Conservation (phyloP, 2,797 vertebrate species). For the Bufotes viridis region DNA sequence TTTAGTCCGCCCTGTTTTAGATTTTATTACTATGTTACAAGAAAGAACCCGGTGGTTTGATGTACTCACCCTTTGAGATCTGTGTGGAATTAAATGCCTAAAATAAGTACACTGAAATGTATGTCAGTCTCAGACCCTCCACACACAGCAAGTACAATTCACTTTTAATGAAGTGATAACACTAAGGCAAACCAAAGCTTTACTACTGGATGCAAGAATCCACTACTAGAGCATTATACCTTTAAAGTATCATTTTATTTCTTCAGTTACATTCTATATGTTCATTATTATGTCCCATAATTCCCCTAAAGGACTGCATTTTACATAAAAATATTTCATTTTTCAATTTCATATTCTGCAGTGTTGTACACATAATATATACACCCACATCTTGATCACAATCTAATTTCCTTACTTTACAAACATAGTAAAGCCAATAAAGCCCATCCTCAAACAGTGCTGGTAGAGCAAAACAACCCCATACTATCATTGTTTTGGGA, state of each 20-base stretch:
- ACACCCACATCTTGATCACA: not conserved
- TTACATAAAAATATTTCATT: not conserved
- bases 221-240: not conserved
- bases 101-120: slow-evolving; percentile 40
- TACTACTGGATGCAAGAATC: not conserved
- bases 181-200: not conserved
- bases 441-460: not conserved
- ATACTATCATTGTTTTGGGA: not conserved
- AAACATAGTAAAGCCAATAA: not conserved
- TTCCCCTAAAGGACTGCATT: not conserved
- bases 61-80: slow-evolving; percentile 67
- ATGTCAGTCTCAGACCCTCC: slow-evolving; percentile 25
- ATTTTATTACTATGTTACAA: slow-evolving; percentile 79
- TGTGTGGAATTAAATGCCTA: slow-evolving; percentile 19
- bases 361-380: not conserved
- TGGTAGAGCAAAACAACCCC: not conserved
- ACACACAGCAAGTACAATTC: slow-evolving; percentile 63
- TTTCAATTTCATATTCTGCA: not conserved
- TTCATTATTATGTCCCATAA: not conserved
- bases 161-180: slow-evolving; percentile 23
- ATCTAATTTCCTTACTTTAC: not conserved
- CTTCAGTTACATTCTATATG: not conserved
- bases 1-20: slow-evolving; percentile 75
- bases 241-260: not conserved
- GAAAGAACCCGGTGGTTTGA: slow-evolving; percentile 76